Base-by-base conservation (phyloP, 2,113 vertebrate species). In the Stomatorhinus ivindoensis region DNA sequence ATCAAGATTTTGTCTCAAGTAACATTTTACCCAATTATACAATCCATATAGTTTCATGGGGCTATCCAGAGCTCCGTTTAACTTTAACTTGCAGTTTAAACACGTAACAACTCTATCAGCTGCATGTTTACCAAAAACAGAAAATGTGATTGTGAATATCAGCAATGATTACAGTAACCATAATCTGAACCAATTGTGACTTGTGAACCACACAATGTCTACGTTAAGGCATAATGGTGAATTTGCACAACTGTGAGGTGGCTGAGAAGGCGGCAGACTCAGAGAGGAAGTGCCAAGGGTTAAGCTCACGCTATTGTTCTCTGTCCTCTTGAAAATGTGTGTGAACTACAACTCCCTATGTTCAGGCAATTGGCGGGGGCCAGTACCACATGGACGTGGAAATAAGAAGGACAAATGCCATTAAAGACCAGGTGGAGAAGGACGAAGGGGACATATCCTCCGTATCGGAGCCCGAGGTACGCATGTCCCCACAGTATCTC, bases 311-410 rank as follows among this genome's bases (percentile, higher is more conserved):
- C 27, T 69, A n/a, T 10, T 27, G 58, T n/a, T 10, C 10, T 69
- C 3, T 31, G n/a, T 69, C n/a, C n/a, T 69, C n/a, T 69, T 69
- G n/a, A 42, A 42, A 7, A 35, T 80, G 35, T 42, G 35, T 42
- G 73, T 39, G 31, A 86, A 51, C n/a, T 17, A 10, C 50, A 21
- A 35, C 44, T 35, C 86, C 17, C n/a, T 10, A 17, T 27, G 42
- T 86, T 15, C 89, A 89, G 89, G 53, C 42, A 3, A 65, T 89
- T 31, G 89, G 89, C 35, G 89, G 89, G 17, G 89, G 89, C 2
- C 35, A 86, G 46, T 89, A 89, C 17, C 17, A 58, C 21, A 89
- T 89, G 17, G 89, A 89, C 3, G 89, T 86, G 42, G 51, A 85
- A 80, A 24, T 89, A 44, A 61, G 44, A 31, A 46, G n/a, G 35